Percentiles rank a stretch among this genome's conserved stretches.
phyloP scores from a whole-genome alignment of 1,140 invertebrate species.

The Pygmarrhopalites habei region DNA sequence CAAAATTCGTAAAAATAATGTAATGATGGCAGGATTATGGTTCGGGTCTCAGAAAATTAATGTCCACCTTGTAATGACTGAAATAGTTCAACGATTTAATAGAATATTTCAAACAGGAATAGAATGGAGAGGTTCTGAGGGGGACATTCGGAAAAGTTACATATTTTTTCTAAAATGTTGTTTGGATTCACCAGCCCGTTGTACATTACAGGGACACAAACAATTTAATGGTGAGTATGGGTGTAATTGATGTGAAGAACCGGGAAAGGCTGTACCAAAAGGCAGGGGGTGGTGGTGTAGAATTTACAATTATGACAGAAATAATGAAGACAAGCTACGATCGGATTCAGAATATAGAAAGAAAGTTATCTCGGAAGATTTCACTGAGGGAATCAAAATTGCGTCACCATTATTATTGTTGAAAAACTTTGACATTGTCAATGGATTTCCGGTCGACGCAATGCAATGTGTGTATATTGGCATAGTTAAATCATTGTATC shows the following conservation, averaged over 20 bases:
- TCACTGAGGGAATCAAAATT: constrained; percentile 34
- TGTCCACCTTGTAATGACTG: constrained; percentile 13
- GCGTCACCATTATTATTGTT: constrained; percentile 24
- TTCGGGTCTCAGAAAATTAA: constrained; percentile 13
- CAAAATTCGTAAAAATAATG: constrained; percentile 9
- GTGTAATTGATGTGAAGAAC: background rate
- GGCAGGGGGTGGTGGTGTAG: background rate
- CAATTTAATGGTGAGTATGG: constrained; percentile 8
- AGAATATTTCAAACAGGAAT: background rate
- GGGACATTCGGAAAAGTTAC: background rate
- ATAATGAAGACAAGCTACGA: constrained; percentile 2
- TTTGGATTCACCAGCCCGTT: constrained; percentile 2
- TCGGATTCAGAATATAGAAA: background rate
- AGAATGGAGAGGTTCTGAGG: constrained; percentile 7
- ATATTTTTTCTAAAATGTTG: background rate
- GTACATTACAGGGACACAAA: constrained; percentile 6
- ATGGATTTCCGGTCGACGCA: constrained; percentile 38
- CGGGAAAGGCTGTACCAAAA: background rate
- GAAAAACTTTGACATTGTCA: too few species aligned
- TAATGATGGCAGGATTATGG: constrained; percentile 36
- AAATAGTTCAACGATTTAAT: background rate
- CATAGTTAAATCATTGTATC: background rate
- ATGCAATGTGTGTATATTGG: constrained; percentile 36
- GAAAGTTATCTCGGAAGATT: background rate
- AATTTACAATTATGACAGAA: constrained; percentile 7